Conservation (phyloP, 2,888 invertebrate genomes). For the Drosophila ezoana region DNA sequence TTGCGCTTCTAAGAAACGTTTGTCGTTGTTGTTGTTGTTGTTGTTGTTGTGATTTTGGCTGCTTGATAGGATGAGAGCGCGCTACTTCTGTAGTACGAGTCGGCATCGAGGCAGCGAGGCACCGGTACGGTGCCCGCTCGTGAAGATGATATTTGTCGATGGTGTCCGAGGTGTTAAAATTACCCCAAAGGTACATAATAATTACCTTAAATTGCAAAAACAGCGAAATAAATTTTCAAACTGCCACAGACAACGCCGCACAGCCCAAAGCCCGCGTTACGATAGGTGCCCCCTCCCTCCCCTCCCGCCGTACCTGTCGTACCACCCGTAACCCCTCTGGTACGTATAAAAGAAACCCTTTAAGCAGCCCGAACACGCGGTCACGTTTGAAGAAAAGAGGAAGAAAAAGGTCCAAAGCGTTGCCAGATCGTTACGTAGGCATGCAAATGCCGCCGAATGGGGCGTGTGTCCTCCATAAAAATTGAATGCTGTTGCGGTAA, state of each 20-base stretch:
- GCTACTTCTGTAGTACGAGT: constrained; percentile 59
- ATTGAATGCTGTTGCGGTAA: constrained; percentile 67
- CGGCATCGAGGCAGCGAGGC: background rate
- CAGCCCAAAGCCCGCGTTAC: constrained; percentile 45
- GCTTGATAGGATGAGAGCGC: constrained; percentile 65
- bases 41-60: constrained; percentile 71
- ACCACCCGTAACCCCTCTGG: no score
- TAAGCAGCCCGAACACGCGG: constrained; percentile 37
- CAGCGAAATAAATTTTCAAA: constrained; percentile 83
- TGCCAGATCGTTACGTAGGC: constrained; percentile 62
- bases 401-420: constrained; percentile 33
- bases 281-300: constrained; percentile 21
- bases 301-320: no score
- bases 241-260: constrained; percentile 48
- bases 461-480: constrained; percentile 80
- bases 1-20: constrained; percentile 83
- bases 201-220: constrained; percentile 85
- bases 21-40: constrained; percentile 55
- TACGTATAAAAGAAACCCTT: no score
- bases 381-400: constrained; percentile 59
- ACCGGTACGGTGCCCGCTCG: constrained; percentile 16
- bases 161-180: constrained; percentile 85
- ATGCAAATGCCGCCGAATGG: constrained; percentile 68
- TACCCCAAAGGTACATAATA: constrained; percentile 85
- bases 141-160: constrained; percentile 82